Evolutionary conservation across 2,888 invertebrate species (phyloP).

Genomic region (Callyntrura sp.): DNA sequence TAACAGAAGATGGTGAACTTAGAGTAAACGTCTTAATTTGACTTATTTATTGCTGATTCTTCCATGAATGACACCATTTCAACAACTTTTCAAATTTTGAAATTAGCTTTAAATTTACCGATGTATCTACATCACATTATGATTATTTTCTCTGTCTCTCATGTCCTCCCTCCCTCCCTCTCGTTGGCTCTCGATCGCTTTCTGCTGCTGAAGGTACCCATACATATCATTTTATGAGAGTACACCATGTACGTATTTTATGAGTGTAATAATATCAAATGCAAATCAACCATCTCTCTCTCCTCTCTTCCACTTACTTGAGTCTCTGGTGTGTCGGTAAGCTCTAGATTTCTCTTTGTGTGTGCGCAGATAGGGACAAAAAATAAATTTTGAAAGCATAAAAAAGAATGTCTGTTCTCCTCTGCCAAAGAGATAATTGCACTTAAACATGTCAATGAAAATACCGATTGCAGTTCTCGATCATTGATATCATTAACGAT

Average conservation of each 20-base stretch:
- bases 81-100: constrained; percentile 71
- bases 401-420: constrained; percentile 52
- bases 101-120: constrained; percentile 40
- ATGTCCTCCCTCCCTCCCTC: background rate
- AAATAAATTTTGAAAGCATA: constrained; percentile 61
- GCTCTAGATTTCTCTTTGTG: constrained; percentile 49
- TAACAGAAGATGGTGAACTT: constrained; percentile 68
- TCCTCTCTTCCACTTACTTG: too few species aligned
- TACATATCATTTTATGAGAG: background rate
- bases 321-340: constrained; percentile 49
- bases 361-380: constrained; percentile 22
- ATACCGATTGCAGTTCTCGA: constrained; percentile 52
- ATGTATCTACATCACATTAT: constrained; percentile 18
- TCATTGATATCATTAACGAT: constrained; percentile 73
- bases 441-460: constrained; percentile 73
- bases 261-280: constrained; percentile 25
- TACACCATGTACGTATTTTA: background rate
- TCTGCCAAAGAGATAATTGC: constrained; percentile 28
- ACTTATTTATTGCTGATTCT: constrained; percentile 75
- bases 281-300: constrained; percentile 56
- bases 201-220: background rate
- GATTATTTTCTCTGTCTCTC: constrained; percentile 40
- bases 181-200: background rate
- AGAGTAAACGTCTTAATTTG: constrained; percentile 77
- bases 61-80: constrained; percentile 79